These are phyloP conservation scores for Idris sp. DNA, from an alignment of 1,140 invertebrate species.

Conservation along the genomic window DNA sequence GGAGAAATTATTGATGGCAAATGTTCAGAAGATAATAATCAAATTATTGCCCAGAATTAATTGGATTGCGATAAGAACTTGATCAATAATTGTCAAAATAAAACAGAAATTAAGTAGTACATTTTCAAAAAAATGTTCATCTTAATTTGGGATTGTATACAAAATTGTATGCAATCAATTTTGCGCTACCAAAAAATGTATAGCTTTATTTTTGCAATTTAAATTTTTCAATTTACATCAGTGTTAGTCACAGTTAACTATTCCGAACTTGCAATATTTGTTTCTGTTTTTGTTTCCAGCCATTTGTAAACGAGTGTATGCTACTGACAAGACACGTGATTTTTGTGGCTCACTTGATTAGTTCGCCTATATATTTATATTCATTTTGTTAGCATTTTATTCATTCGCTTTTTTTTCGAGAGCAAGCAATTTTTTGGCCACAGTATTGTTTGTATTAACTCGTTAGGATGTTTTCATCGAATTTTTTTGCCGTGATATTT, in stretches of 20 bases:
- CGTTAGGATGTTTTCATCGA: conserved; percentile 15
- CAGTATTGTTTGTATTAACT: conserved; percentile 23
- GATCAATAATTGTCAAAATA: too few species aligned
- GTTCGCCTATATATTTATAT: conserved; percentile 2
- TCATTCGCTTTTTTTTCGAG: neutral
- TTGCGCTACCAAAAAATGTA: too few species aligned
- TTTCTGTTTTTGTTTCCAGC: conserved; percentile 21
- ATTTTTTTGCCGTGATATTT: conserved; percentile 15
- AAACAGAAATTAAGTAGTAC: too few species aligned
- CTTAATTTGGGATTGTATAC: too few species aligned
- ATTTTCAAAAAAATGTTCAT: too few species aligned
- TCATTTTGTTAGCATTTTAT: conserved; percentile 7
- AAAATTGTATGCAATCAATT: too few species aligned
- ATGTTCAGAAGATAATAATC: too few species aligned
- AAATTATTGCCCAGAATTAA: too few species aligned
- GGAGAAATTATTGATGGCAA: too few species aligned
- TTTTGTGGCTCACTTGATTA: conserved; percentile 43
- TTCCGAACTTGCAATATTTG: conserved; percentile 22
- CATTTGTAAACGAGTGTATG: conserved; percentile 14
- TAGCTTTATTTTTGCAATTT: too few species aligned
- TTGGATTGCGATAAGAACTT: too few species aligned
- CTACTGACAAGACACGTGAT: conserved; percentile 41
- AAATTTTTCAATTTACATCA: conserved; percentile 1
- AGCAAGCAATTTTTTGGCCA: neutral
- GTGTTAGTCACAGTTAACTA: conserved; percentile 19